These are phyloP conservation scores for Theocolax elegans DNA, from an alignment of 1,140 invertebrate species.

Conservation along the genomic window DNA sequence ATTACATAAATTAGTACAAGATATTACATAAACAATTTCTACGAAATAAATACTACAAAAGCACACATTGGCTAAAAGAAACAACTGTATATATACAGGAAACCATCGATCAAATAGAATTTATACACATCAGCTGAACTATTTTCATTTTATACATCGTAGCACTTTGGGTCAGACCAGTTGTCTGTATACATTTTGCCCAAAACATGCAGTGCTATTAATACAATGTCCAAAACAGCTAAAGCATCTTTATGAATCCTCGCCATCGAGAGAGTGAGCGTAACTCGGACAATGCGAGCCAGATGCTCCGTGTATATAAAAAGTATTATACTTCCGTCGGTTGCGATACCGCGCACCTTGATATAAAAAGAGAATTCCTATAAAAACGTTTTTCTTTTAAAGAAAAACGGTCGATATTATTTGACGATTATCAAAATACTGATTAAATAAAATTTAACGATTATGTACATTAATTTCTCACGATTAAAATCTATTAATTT, in stretches of 20 bases:
- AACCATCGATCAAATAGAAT: slow-evolving; percentile 39
- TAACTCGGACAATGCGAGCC: slow-evolving; percentile 1
- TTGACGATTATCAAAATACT: too few relatives aligned
- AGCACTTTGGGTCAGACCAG: too few relatives aligned
- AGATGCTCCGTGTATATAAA: not conserved
- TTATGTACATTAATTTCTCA: too few relatives aligned
- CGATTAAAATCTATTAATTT: too few relatives aligned
- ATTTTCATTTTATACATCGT: slow-evolving; percentile 35
- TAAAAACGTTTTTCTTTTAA: slow-evolving; percentile 11
- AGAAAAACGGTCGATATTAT: too few relatives aligned
- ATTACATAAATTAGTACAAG: slow-evolving; percentile 1
- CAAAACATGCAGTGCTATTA: slow-evolving; percentile 30
- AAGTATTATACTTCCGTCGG: too few relatives aligned
- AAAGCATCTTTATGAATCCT: slow-evolving; percentile 10
- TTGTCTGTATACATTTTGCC: slow-evolving; percentile 17
- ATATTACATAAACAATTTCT: slow-evolving; percentile 27
- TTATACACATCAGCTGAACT: slow-evolving; percentile 44
- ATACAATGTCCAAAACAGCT: slow-evolving; percentile 3
- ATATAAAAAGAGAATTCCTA: slow-evolving; percentile 8
- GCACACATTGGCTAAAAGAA: not conserved
- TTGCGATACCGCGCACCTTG: too few relatives aligned
- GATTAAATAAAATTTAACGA: too few relatives aligned
- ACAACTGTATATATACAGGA: slow-evolving; percentile 42
- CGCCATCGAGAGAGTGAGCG: not conserved
- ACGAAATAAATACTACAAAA: slow-evolving; percentile 1